Base-by-base conservation (phyloP, 30 jellyfish, hydroid and myxozoan species). In the Chrysaora quinquecirrha region DNA sequence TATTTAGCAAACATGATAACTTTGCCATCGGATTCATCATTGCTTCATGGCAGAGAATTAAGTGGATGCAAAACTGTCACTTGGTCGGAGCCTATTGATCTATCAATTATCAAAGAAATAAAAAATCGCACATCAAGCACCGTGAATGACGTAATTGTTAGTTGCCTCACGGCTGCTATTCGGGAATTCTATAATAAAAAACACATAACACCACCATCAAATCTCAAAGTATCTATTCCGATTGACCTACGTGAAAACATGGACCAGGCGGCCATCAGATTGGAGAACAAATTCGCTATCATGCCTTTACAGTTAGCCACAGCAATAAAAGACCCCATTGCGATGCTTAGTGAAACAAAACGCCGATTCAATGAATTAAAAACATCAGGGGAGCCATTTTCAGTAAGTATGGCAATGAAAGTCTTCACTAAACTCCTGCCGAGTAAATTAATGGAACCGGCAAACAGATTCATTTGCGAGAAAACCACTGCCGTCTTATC, bases 381-480 rank as follows among this genome's bases (percentile, higher is more conserved):
- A 72, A 64, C 75, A 1, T 84, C 96, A 14, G 97, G 97, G 25
- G 97, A 84, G 68, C 94, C 97, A 21, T 83, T 90, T 43, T 64
- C 84, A 58, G 50, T 76, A 9, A 62, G 89, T 23, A 18, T 84
- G 7, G 96, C 89, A 0, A 12, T 87, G 84, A 30, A 69, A 48
- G 18, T 89, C 30, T 33, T 62, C 20, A 81, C 95, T 10, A 31
- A 60, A 12, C 23, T 89, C 75, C 74, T 90, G 14, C 97, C 97
- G 25, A 75, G 72, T 22, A 18, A 19, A 16, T n/a, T 90, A 20
- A 58, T 86, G 21, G 83, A 71, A 6, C 87, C 90, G 1, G 32
- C 82, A 27, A 63, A 75, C 70, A 66, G 54, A 43, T 73, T 82
- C 85, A 66, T 79, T 29, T 89, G 94, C 65, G 82, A 90, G 74